phyloP scores from a whole-genome alignment of 2,113 vertebrate genomes.

The Otolemur garnettii region DNA sequence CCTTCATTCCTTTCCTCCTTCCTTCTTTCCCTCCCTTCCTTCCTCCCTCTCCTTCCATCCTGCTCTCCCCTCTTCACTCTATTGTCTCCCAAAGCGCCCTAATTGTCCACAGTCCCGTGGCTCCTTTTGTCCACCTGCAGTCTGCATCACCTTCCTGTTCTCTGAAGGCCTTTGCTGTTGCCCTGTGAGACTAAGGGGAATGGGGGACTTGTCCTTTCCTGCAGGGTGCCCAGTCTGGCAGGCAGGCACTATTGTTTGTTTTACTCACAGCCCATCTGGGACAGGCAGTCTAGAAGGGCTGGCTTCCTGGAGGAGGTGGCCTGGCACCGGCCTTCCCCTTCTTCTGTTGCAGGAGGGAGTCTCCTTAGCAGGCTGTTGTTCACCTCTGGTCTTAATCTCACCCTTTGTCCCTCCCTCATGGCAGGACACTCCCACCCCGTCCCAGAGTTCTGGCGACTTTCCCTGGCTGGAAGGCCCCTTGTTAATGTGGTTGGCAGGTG shows the following conservation, averaged over 20 bases:
- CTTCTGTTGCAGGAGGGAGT: neutral
- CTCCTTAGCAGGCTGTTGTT: neutral
- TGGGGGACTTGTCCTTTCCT: neutral
- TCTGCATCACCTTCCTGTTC: neutral
- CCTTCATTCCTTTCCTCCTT: too few relatives aligned
- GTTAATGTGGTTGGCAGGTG: neutral
- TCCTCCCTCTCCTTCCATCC: neutral
- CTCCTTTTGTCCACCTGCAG: neutral
- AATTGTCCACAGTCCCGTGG: neutral
- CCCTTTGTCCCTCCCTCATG: neutral
- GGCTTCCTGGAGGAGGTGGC: slow-evolving; percentile 41
- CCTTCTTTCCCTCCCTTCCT: rapidly evolving
- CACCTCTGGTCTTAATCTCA: neutral
- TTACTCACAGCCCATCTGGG: neutral
- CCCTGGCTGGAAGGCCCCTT: slow-evolving; percentile 37
- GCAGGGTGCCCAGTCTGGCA: neutral
- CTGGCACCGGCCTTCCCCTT: rapidly evolving
- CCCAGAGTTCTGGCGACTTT: neutral
- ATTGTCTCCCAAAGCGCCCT: neutral
- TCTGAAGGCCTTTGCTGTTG: neutral
- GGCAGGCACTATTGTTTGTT: rapidly evolving
- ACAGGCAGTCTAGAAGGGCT: neutral
- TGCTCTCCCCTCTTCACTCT: neutral
- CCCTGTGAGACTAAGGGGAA: neutral
- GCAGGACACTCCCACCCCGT: neutral